Evolutionary conservation across 2,888 invertebrate genomes (phyloP).

Genomic region (Lochmaea crataegi): DNA sequence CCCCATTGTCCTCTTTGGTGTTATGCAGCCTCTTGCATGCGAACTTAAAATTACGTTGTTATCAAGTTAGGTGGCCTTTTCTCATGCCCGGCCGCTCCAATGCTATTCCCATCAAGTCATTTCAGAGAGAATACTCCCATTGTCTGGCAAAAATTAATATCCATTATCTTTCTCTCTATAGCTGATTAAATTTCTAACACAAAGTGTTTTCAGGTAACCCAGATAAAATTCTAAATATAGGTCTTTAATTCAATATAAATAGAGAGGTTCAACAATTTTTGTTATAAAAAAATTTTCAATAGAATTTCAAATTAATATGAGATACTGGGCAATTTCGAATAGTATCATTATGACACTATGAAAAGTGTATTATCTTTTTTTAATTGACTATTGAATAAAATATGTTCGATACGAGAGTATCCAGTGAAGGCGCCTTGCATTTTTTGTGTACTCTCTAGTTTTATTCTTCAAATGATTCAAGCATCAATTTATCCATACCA

Average conservation of each 20-base stretch:
- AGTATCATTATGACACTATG: too few relatives aligned
- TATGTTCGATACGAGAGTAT: background rate
- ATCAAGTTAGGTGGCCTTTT: slow-evolving; percentile 57
- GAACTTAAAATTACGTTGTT: slow-evolving; percentile 61
- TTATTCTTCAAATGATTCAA: too few relatives aligned
- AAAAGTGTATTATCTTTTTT: background rate
- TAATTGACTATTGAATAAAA: background rate
- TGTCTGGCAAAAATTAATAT: slow-evolving; percentile 41
- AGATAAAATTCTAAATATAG: slow-evolving; percentile 6
- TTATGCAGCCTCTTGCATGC: slow-evolving; percentile 58
- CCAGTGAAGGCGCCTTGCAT: background rate
- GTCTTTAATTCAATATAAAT: background rate
- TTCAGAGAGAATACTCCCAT: slow-evolving; percentile 32
- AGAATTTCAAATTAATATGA: background rate
- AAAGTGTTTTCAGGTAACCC: slow-evolving; percentile 4
- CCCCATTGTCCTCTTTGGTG: slow-evolving; percentile 58
- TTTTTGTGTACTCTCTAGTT: too few relatives aligned
- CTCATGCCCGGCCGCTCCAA: slow-evolving; percentile 35
- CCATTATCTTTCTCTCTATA: slow-evolving; percentile 32
- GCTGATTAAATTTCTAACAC: too few relatives aligned
- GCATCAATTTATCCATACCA: too few relatives aligned
- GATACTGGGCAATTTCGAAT: background rate
- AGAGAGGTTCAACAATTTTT: background rate
- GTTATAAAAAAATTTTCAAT: background rate
- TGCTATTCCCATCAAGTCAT: slow-evolving; percentile 38